Percentiles rank a stretch among this genome's conserved stretches.
Conservation (phyloP, 2,113 vertebrate species). For the Sturnira hondurensis region DNA sequence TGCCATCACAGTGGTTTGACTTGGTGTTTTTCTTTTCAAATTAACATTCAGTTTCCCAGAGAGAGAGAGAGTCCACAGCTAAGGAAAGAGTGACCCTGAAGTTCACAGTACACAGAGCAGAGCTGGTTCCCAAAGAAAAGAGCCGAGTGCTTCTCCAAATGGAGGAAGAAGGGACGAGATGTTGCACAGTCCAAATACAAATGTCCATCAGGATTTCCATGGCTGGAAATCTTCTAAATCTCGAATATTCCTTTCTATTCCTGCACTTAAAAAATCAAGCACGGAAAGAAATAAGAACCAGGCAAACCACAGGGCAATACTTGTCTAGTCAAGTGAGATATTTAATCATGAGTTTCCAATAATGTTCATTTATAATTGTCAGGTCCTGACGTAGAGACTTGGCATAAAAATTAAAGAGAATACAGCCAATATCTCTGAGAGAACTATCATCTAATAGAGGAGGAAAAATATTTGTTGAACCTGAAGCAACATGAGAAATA, state of each 20-base stretch:
- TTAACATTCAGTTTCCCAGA: neutral
- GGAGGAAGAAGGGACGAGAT: neutral
- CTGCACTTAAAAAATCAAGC: neutral
- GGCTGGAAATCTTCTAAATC: neutral
- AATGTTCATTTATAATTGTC: neutral
- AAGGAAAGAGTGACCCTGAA: neutral
- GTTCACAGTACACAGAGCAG: neutral
- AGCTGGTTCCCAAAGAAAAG: neutral
- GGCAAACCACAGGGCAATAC: neutral
- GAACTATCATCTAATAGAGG: neutral
- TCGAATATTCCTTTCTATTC: neutral
- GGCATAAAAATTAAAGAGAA: neutral
- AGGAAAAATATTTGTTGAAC: neutral
- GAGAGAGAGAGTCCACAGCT: neutral
- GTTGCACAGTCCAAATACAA: neutral
- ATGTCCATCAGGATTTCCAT: neutral
- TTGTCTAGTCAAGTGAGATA: neutral
- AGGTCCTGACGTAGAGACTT: neutral
- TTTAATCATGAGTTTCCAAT: neutral
- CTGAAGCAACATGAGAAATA: neutral
- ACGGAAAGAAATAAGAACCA: neutral
- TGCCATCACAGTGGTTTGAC: neutral
- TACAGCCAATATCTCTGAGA: neutral
- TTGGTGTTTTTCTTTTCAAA: fast-evolving
- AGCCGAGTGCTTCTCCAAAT: neutral